Evolutionary conservation across 2,888 invertebrate species (phyloP), one percentile per base, ranked within the genome.

Genomic region (Minunthozetes semirufus): DNA sequence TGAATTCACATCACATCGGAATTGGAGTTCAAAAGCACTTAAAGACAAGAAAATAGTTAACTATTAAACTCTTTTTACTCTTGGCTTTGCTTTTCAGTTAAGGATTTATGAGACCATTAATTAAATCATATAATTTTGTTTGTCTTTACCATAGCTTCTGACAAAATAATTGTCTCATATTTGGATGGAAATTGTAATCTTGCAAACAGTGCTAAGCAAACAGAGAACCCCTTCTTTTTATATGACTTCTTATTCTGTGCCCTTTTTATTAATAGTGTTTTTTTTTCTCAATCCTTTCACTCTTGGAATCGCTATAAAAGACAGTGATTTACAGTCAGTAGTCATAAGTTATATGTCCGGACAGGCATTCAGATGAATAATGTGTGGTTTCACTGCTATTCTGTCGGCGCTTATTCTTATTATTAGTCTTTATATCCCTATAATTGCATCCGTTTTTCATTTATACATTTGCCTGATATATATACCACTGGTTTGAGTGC

Each of bases 401-500:
- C 42, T 42, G 42, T 42, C 42, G 42, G 42, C 42, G 8, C 42
- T 33, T 42, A 42, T 42, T 42, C 42, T 42, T 42, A 42, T 42
- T 42, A 42, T 8, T 13, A 8, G 42, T 42, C 42, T 42, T 42
- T 42, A 42, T 42, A 13, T 42, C 8, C 42, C 1, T 42, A 42
- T 56, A 56, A 56, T 56, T 56, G 25, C 56, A 56, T 56, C 56
- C 56, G 56, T 56, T 56, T 56, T 56, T 56, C 25, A 22, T 56
- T 22, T 56, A 19, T 50, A 9, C n/a, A 19, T 50, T 56, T 56
- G 56, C 17, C n/a, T 22, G 56, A 1, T 22, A 22, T 56, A 22
- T 25, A 33, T 33, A n/a, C 33, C 50, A 50, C 5, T 42, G n/a
- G 42, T 42, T 50, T 50, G 50, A n/a, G 19, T 19, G 6, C n/a